Evolutionary conservation across 2,113 vertebrate genomes (phyloP).

Genomic region (Hemiprocne comata): DNA sequence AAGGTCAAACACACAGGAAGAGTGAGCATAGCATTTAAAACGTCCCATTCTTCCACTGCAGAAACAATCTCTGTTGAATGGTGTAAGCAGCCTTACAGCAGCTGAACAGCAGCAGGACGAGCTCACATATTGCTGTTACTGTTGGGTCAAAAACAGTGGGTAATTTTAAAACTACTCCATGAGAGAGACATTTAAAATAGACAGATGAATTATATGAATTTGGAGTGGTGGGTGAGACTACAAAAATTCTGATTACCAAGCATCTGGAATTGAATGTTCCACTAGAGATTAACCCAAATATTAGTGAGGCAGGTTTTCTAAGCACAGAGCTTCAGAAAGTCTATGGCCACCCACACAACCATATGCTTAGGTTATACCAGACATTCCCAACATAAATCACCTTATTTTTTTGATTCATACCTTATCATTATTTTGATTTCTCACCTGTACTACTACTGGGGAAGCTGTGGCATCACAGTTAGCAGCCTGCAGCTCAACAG

Average conservation of each 20-base stretch:
- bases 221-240: background rate
- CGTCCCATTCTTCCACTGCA: background rate
- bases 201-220: conserved; percentile 26
- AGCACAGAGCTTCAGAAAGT: background rate
- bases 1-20: background rate
- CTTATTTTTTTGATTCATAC: background rate
- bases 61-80: background rate
- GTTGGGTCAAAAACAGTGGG: background rate
- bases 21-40: background rate
- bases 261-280: background rate
- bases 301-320: conserved; percentile 35
- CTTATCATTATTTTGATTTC: background rate
- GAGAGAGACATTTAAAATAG: conserved; percentile 28
- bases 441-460: background rate
- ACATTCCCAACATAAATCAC: background rate
- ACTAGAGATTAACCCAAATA: conserved; percentile 15
- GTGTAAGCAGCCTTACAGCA: background rate
- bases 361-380: background rate
- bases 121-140: background rate
- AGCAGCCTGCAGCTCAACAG: background rate
- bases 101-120: background rate
- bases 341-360: background rate
- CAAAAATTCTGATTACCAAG: conserved; percentile 31
- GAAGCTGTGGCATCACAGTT: background rate
- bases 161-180: conserved; percentile 41